Evolutionary conservation across 1,140 invertebrate genomes (phyloP), one percentile per base, ranked within the genome.

Genomic region (Camponotus pennsylvanicus): DNA sequence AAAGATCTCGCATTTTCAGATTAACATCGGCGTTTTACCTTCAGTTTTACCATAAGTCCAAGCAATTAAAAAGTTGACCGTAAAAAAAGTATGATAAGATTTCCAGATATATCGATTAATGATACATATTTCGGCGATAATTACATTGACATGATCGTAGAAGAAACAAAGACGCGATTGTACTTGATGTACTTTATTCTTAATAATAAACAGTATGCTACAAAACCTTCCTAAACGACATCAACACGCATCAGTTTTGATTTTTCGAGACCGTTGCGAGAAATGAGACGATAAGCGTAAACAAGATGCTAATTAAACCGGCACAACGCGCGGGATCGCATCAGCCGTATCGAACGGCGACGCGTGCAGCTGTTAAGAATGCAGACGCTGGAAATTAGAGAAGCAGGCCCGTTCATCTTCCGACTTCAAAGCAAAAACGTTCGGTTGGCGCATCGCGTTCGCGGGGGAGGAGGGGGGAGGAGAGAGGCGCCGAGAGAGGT

Each of bases 341-440:
- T 76, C 88, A 73, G 66, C 78, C 89, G 87, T 89, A 92, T 91
- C 88, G 89, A 85, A 92, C 83, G 86, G 77, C 77, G 78, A 67
- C 84, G 79, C 67, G 87, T 69, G 88, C 92, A 93, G 92, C 91
- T 91, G 92, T 91, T 91, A 90, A 92, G 92, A 93, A 92, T 92
- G 91, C 91, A 93, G 92, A 92, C 90, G 85, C 83, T 67, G 89
- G 84, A 92, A 94, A 92, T 92, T 92, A 92, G 89, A 92, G 89
- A 91, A 93, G 92, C 91, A 90, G 85, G 86, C 89, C 85, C 92
- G 89, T 92, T 89, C 87, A 91, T 92, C 91, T 93, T 92, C 76
- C 83, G 86, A 93, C 91, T 90, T 93, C 91, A 92, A 93, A 94
- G 92, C 85, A 92, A 94, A 93, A 94, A 92, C 91, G 84, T 89